These are phyloP conservation scores for Macrophya annulata DNA, from an alignment of 2,888 invertebrate genomes.

Conservation along the genomic window DNA sequence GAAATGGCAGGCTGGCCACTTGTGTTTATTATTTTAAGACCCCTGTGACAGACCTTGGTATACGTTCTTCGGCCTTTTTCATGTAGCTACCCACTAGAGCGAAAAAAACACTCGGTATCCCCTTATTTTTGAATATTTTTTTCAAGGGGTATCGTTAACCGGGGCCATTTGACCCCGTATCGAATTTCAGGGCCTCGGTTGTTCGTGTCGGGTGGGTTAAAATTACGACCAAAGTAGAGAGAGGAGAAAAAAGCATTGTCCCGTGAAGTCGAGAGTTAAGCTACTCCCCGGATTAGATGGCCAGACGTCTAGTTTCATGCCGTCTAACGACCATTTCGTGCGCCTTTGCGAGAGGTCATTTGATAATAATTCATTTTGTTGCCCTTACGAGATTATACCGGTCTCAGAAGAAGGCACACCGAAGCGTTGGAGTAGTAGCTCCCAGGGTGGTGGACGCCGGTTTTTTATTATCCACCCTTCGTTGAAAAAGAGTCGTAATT, in stretches of 20 bases:
- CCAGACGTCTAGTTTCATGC: conserved; percentile 38
- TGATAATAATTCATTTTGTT: conserved; percentile 45
- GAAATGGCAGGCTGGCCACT: conserved; percentile 41
- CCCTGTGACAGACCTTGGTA: conserved; percentile 52
- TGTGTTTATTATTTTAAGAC: conserved; percentile 55
- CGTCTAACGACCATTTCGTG: conserved; percentile 35
- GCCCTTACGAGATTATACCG: not conserved
- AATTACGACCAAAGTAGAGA: conserved; percentile 46
- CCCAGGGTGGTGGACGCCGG: conserved; percentile 28
- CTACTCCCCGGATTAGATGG: conserved; percentile 29
- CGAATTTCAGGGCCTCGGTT: conserved; percentile 47
- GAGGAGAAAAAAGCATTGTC: conserved; percentile 35
- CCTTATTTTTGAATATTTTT: conserved; percentile 52
- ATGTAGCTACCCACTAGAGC: conserved; percentile 40
- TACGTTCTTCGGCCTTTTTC: conserved; percentile 20
- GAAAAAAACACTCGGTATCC: conserved; percentile 52
- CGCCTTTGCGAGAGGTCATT: conserved; percentile 30
- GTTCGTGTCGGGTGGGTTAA: conserved; percentile 45
- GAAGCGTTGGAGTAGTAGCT: conserved; percentile 36
- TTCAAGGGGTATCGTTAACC: conserved; percentile 53
- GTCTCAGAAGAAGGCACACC: not conserved
- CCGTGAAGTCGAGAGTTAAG: conserved; percentile 19
- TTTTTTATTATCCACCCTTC: conserved; percentile 49
- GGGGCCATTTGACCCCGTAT: conserved; percentile 46
- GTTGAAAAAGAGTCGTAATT: conserved; percentile 46